phyloP scores from a whole-genome alignment of 2,888 invertebrate species.

The Gymnoscelis rufifasciata region DNA sequence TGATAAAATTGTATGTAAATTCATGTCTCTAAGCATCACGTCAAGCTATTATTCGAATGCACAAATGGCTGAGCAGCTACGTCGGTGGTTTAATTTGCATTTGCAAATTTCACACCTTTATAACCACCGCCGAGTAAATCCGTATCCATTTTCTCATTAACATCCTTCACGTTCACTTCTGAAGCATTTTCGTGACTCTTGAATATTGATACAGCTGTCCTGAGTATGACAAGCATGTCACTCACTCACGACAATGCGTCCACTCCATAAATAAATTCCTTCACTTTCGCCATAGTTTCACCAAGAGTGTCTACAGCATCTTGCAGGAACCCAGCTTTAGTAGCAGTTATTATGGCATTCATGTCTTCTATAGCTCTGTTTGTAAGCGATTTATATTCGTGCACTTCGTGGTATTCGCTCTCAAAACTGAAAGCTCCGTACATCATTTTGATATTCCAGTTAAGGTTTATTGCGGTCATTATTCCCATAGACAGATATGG shows the following conservation, averaged over 20 bases:
- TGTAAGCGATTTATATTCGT: constrained; percentile 38
- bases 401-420: constrained; percentile 41
- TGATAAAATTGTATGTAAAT: too few species aligned
- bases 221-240: constrained; percentile 27
- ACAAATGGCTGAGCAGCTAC: neutral
- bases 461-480: constrained; percentile 43
- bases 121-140: neutral
- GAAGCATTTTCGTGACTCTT: constrained; percentile 20
- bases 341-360: constrained; percentile 2
- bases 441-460: constrained; percentile 44
- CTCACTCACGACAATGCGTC: constrained; percentile 25
- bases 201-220: constrained; percentile 23
- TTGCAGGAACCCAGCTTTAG: constrained; percentile 24
- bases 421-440: constrained; percentile 34
- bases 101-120: neutral
- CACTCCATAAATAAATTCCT: constrained; percentile 29
- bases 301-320: constrained; percentile 6
- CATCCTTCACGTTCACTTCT: constrained; percentile 13
- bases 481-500: constrained; percentile 34
- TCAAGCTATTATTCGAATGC: neutral
- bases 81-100: constrained; percentile 2
- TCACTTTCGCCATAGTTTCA: constrained; percentile 24
- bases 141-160: constrained; percentile 3
- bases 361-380: neutral
- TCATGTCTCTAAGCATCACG: neutral